phyloP scores from a whole-genome alignment of 2,113 vertebrate species.

The Meleagris gallopavo region DNA sequence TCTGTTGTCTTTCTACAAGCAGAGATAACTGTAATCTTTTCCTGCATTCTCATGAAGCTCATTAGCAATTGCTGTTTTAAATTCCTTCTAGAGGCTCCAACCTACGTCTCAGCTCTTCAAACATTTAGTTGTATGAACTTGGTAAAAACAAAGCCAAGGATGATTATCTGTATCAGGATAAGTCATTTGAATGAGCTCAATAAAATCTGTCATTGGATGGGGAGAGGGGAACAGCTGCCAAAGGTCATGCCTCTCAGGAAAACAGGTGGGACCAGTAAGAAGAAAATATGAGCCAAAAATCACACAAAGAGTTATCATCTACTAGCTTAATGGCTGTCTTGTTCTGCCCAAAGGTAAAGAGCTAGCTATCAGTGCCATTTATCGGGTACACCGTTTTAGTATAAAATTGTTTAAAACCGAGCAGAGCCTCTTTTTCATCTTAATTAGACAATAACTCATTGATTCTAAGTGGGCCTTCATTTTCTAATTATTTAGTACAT shows the following conservation, averaged over 20 bases:
- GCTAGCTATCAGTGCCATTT: slow-evolving; percentile 58
- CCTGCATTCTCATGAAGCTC: background rate
- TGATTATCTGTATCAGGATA: background rate
- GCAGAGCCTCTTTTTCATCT: slow-evolving; percentile 57
- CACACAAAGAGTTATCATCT: slow-evolving; percentile 1
- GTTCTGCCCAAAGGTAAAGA: slow-evolving; percentile 62
- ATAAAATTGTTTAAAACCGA: slow-evolving; percentile 69
- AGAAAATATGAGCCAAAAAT: slow-evolving; percentile 48
- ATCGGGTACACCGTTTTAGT: slow-evolving; percentile 58
- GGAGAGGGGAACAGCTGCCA: background rate
- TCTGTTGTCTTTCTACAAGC: background rate
- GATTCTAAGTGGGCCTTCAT: slow-evolving; percentile 67
- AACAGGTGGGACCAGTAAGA: background rate
- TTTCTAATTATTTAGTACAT: slow-evolving; percentile 74
- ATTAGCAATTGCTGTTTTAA: background rate
- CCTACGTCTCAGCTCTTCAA: background rate
- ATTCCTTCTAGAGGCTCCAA: background rate
- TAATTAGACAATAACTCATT: slow-evolving; percentile 75
- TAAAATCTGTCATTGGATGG: background rate
- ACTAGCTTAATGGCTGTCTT: slow-evolving; percentile 19
- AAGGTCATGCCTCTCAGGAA: slow-evolving; percentile 21
- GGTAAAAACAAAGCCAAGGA: background rate
- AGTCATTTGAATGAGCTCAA: slow-evolving; percentile 16
- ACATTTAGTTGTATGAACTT: background rate
- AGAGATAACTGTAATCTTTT: background rate